These are phyloP conservation scores for Cydia fagiglandana DNA, from an alignment of 1,140 invertebrate genomes.

Conservation along the genomic window DNA sequence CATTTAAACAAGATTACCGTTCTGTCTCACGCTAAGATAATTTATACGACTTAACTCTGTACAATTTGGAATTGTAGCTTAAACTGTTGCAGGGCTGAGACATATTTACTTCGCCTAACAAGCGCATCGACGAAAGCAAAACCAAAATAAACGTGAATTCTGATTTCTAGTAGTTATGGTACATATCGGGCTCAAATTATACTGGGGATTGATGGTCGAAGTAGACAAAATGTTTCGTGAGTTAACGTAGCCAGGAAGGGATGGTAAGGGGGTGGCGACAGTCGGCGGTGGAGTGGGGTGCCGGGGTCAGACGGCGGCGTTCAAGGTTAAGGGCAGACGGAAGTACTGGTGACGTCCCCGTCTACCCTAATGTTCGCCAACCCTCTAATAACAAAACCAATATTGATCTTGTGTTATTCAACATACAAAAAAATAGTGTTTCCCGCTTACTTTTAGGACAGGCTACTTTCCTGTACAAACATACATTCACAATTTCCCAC, in stretches of 20 bases:
- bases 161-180: background rate
- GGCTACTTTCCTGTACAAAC: no score
- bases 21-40: background rate
- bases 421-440: background rate
- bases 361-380: slow-evolving; percentile 16
- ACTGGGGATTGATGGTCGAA: slow-evolving; percentile 32
- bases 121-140: background rate
- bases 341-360: slow-evolving; percentile 22
- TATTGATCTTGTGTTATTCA: background rate
- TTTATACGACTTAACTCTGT: background rate
- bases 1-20: background rate
- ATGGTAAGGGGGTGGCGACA: slow-evolving; percentile 37
- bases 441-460: background rate
- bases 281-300: slow-evolving; percentile 33
- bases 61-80: background rate
- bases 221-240: slow-evolving; percentile 29
- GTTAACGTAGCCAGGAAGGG: slow-evolving; percentile 37
- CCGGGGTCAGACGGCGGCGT: slow-evolving; percentile 67
- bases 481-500: no score
- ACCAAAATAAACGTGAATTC: background rate
- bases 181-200: background rate
- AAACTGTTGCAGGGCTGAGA: background rate
- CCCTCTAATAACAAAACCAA: background rate
- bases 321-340: slow-evolving; percentile 70
- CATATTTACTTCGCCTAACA: background rate